These are phyloP conservation scores for Neosilurus mollespiculum DNA, from an alignment of 2,797 vertebrate species.

Conservation along the genomic window DNA sequence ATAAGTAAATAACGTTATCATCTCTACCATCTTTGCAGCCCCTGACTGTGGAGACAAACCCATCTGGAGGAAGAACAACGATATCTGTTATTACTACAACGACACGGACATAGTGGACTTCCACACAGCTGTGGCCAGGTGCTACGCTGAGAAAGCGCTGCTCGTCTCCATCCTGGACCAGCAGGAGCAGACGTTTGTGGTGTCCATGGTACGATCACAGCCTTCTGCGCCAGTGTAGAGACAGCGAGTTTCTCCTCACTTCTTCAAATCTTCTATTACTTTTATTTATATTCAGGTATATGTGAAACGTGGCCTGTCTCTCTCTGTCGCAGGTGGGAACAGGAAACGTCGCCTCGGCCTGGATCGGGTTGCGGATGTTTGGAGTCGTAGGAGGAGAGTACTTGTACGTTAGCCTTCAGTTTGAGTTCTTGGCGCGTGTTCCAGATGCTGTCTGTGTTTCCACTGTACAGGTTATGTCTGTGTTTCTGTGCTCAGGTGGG, in stretches of 20 bases:
- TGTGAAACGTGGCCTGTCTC: not conserved
- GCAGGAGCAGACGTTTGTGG: slow-evolving; percentile 71
- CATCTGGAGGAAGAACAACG: slow-evolving; percentile 74
- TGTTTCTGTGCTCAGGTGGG: slow-evolving; percentile 65
- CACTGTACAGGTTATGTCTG: not conserved
- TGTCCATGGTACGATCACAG: slow-evolving; percentile 66
- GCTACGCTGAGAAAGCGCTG: slow-evolving; percentile 66
- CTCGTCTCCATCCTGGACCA: slow-evolving; percentile 70
- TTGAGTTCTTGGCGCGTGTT: not conserved
- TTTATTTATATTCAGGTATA: too few relatives aligned
- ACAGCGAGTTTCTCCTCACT: not conserved
- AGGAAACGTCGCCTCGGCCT: slow-evolving; percentile 64
- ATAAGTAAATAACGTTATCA: not conserved
- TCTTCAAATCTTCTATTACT: not conserved
- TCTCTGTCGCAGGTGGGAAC: slow-evolving; percentile 71
- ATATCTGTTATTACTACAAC: slow-evolving; percentile 78
- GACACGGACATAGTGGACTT: slow-evolving; percentile 76
- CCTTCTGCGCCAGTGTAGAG: not conserved
- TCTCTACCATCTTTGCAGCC: slow-evolving; percentile 58
- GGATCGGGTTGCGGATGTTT: slow-evolving; percentile 72
- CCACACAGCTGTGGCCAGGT: slow-evolving; percentile 61
- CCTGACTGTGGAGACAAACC: slow-evolving; percentile 73
- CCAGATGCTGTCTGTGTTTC: not conserved
- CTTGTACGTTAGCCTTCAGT: slow-evolving; percentile 58
- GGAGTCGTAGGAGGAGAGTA: slow-evolving; percentile 68